phyloP scores from a whole-genome alignment of 2,797 vertebrate genomes.

The Benthosema pterotum region DNA sequence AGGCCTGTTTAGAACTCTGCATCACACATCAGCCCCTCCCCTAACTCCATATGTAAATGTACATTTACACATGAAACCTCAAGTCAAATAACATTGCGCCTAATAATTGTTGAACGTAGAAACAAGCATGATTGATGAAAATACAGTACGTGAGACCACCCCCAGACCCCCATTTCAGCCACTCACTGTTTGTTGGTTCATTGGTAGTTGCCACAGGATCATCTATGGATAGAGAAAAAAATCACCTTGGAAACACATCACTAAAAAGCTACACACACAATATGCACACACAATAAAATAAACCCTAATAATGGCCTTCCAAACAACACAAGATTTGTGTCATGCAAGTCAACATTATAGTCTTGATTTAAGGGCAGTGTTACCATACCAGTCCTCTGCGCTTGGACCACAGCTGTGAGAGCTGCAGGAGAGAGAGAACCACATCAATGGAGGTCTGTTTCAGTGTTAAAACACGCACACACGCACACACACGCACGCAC shows the following conservation, averaged over 20 bases:
- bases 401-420: slow-evolving; percentile 69
- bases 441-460: slow-evolving; percentile 70
- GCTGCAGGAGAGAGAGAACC: slow-evolving; percentile 77
- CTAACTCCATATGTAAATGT: too few species aligned
- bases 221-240: slow-evolving; percentile 36
- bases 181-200: slow-evolving; percentile 58
- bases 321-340: slow-evolving; percentile 4
- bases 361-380: slow-evolving; percentile 49
- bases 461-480: slow-evolving; percentile 65
- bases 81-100: too few species aligned
- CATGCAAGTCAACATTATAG: slow-evolving; percentile 21
- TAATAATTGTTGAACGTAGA: too few species aligned
- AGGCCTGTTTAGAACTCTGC: too few species aligned
- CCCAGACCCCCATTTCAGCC: background rate
- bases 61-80: too few species aligned
- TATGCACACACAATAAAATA: too few species aligned
- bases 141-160: too few species aligned
- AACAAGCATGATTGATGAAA: too few species aligned
- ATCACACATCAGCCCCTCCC: too few species aligned
- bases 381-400: slow-evolving; percentile 78
- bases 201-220: slow-evolving; percentile 7
- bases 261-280: slow-evolving; percentile 29
- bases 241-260: slow-evolving; percentile 25
- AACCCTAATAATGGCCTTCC: too few species aligned
- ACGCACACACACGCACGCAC: too few species aligned